Evolutionary conservation across 2,113 vertebrate genomes (phyloP).

Genomic region (Clinocottus analis): DNA sequence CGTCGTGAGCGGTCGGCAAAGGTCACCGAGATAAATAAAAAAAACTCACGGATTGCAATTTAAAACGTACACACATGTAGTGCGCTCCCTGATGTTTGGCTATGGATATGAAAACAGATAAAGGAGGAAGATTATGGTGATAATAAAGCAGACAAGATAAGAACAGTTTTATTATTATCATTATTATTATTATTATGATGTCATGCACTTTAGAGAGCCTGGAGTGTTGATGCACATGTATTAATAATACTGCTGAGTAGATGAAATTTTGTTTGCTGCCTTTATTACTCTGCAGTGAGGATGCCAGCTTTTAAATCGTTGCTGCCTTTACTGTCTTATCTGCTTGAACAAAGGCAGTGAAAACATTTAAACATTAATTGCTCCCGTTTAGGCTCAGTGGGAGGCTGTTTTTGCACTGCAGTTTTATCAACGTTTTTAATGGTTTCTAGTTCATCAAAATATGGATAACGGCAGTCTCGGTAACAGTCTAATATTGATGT

Average conservation of each 20-base stretch:
- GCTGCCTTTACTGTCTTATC: not conserved
- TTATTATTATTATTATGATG: not conserved
- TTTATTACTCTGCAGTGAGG: not conserved
- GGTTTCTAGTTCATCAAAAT: not conserved
- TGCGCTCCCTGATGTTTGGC: not conserved
- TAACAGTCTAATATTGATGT: not conserved
- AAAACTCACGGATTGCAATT: not conserved
- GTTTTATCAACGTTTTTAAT: not conserved
- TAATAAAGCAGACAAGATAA: not conserved
- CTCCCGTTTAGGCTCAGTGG: not conserved
- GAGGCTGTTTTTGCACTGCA: not conserved
- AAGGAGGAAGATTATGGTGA: not conserved
- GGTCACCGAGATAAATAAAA: conserved; percentile 2
- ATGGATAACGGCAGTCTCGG: not conserved
- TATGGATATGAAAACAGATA: not conserved
- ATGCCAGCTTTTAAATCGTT: not conserved
- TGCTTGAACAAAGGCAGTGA: conserved; percentile 5
- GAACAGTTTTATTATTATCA: not conserved
- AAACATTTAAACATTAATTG: not conserved
- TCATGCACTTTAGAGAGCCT: not conserved
- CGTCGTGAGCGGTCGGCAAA: not conserved
- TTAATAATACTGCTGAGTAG: not conserved
- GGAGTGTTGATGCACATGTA: conserved; percentile 5
- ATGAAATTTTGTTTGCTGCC: not conserved
- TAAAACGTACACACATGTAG: not conserved